These are phyloP conservation scores for Lordiphosa mommai DNA, from an alignment of 1,140 invertebrate species.

Conservation along the genomic window DNA sequence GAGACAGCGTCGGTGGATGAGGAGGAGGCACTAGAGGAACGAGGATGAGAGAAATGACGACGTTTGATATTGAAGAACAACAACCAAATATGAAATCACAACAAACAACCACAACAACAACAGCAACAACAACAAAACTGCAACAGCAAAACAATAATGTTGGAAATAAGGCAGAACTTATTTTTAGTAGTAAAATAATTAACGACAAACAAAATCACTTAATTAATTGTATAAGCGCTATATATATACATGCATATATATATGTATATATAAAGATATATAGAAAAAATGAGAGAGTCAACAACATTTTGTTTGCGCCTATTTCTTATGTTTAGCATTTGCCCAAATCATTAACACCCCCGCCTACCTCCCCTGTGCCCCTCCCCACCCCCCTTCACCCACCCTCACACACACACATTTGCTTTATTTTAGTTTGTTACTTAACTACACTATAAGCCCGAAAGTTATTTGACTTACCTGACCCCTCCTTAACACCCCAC, in stretches of 20 bases:
- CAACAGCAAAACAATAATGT: constrained; percentile 67
- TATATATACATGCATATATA: constrained; percentile 47
- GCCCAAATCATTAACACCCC: background rate
- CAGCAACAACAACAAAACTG: constrained; percentile 38
- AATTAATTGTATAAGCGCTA: constrained; percentile 61
- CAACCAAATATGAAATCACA: constrained; percentile 65
- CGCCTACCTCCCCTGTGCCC: background rate
- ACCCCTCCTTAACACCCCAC: constrained; percentile 35
- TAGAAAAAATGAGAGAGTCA: constrained; percentile 11
- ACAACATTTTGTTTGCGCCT: constrained; percentile 33
- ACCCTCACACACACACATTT: constrained; percentile 8
- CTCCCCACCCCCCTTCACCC: background rate
- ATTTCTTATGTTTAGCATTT: constrained; percentile 51
- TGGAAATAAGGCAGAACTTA: constrained; percentile 68
- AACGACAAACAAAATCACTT: constrained; percentile 45
- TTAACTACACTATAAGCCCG: constrained; percentile 44
- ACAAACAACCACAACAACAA: constrained; percentile 34
- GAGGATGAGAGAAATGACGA: constrained; percentile 2
- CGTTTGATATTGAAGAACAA: constrained; percentile 7
- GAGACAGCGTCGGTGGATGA: background rate
- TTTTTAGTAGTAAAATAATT: constrained; percentile 70
- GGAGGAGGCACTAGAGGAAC: constrained; percentile 31
- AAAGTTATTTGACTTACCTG: constrained; percentile 9
- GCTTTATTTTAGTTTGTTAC: constrained; percentile 44
- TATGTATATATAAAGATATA: constrained; percentile 31